phyloP scores from a whole-genome alignment of 2,888 invertebrate genomes.

The Dynastes maya region DNA sequence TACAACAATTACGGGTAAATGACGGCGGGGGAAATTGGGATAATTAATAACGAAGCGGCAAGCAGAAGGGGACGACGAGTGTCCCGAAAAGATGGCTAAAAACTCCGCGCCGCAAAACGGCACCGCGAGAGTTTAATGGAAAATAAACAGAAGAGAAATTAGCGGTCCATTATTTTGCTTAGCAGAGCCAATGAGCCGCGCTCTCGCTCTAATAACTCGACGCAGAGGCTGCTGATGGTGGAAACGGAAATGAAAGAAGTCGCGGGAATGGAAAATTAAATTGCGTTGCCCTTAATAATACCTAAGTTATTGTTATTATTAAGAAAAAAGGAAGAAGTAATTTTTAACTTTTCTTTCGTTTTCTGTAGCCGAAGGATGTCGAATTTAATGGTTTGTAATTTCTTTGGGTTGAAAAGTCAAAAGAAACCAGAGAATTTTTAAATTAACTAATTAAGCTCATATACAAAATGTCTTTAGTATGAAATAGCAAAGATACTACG shows the following conservation, averaged over 20 bases:
- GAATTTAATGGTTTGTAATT: too few relatives aligned
- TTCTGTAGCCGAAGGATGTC: too few relatives aligned
- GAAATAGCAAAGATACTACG: too few relatives aligned
- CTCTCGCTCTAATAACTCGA: constrained; percentile 2
- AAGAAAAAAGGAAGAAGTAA: not conserved
- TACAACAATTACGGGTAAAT: constrained; percentile 22
- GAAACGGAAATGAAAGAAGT: not conserved
- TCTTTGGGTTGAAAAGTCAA: too few relatives aligned
- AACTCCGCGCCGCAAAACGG: constrained; percentile 5
- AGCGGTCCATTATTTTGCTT: constrained; percentile 51
- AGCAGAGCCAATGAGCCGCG: constrained; percentile 43
- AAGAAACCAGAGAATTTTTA: too few relatives aligned
- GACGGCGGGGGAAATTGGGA: constrained; percentile 26
- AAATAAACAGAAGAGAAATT: constrained; percentile 52
- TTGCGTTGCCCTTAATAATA: constrained; percentile 4
- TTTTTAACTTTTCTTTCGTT: too few relatives aligned
- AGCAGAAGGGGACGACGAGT: not conserved
- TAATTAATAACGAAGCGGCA: constrained; percentile 23
- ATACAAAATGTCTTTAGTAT: too few relatives aligned
- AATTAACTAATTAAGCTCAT: too few relatives aligned
- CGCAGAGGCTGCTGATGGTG: not conserved
- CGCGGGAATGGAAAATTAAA: not conserved
- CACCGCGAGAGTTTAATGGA: constrained; percentile 48
- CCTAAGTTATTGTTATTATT: constrained; percentile 9
- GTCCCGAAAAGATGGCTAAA: not conserved